Conservation (phyloP, 2,797 vertebrate species). For the Staurois parvus region DNA sequence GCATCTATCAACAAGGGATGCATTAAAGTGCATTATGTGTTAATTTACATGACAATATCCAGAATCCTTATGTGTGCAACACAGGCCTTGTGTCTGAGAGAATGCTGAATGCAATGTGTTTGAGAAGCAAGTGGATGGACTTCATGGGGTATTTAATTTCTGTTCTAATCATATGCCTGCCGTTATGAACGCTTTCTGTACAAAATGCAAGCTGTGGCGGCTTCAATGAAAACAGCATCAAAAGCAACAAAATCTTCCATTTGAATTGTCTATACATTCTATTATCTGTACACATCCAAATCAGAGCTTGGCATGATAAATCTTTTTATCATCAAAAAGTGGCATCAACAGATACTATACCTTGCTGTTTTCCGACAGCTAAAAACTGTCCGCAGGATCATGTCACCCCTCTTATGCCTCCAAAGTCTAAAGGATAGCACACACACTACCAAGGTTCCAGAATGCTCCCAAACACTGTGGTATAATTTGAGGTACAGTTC, state of each 20-base stretch:
- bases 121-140: conserved; percentile 21
- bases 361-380: background rate
- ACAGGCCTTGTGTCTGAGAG: conserved; percentile 1
- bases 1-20: conserved; percentile 33
- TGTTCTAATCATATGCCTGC: conserved; percentile 37
- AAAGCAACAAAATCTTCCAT: conserved; percentile 36
- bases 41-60: conserved; percentile 40
- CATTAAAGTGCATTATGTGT: conserved; percentile 35
- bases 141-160: conserved; percentile 45
- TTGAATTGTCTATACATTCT: background rate
- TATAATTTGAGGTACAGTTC: background rate
- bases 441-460: background rate
- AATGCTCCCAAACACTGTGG: background rate
- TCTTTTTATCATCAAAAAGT: background rate
- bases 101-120: conserved; percentile 27
- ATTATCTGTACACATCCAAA: conserved; percentile 11
- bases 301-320: conserved; percentile 2
- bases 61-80: conserved; percentile 2
- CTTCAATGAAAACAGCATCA: conserved; percentile 42
- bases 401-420: background rate
- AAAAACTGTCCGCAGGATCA: background rate
- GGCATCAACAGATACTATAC: background rate
- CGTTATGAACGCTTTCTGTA: conserved; percentile 13
- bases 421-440: background rate
- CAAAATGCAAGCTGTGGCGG: conserved; percentile 21